phyloP scores from a whole-genome alignment of 2,113 vertebrate species.

The Garra rufa region DNA sequence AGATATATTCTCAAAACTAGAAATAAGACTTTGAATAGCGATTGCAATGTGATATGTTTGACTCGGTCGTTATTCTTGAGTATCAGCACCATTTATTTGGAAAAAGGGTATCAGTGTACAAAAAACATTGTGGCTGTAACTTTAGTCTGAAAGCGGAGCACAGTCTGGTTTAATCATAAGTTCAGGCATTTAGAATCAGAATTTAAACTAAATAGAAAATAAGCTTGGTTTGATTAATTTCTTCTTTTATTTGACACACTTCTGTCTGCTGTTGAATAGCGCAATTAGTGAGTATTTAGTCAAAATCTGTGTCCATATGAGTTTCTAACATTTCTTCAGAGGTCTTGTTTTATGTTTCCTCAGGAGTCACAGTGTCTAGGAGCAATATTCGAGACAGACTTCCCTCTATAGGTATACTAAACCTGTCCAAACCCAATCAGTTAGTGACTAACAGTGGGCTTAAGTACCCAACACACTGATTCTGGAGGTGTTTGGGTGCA shows the following conservation, averaged over 20 bases:
- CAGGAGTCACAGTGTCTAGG: constrained; percentile 61
- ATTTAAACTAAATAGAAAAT: neutral
- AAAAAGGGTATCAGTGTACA: neutral
- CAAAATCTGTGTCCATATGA: neutral
- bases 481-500: neutral
- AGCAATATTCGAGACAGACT: constrained; percentile 68
- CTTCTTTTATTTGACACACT: neutral
- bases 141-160: neutral
- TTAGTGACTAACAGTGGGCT: constrained; percentile 28
- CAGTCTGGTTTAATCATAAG: neutral
- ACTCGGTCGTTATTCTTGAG: neutral
- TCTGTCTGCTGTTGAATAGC: neutral
- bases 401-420: constrained; percentile 68
- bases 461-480: constrained; percentile 17
- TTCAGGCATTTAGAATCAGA: neutral
- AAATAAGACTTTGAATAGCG: neutral
- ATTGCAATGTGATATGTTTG: neutral
- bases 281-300: neutral
- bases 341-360: constrained; percentile 50
- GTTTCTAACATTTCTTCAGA: constrained; percentile 25
- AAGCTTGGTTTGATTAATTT: neutral
- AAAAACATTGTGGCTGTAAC: neutral
- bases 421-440: constrained; percentile 54
- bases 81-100: neutral
- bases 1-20: neutral